These are phyloP conservation scores for Centropristis striata DNA, from an alignment of 2,113 vertebrate species.

Conservation along the genomic window DNA sequence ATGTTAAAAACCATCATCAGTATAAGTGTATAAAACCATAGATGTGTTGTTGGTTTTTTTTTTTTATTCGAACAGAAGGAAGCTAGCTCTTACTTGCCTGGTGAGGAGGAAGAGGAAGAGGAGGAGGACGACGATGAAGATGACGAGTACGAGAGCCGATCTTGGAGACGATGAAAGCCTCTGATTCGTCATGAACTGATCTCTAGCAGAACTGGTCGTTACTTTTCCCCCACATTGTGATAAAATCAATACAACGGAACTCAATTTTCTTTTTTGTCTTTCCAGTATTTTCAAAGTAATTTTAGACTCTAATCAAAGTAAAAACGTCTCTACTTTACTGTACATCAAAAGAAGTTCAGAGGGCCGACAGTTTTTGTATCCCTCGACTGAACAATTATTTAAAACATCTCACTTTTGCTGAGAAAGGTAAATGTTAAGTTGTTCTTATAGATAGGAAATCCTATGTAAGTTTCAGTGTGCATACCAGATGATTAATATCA, in stretches of 20 bases:
- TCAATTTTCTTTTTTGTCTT: conserved; percentile 56
- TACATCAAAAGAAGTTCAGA: conserved; percentile 52
- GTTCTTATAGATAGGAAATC: conserved; percentile 72
- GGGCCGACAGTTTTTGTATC: conserved; percentile 56
- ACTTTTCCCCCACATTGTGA: conserved; percentile 31
- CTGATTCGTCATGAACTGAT: neutral
- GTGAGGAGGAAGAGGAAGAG: conserved; percentile 89
- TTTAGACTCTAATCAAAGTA: conserved; percentile 62
- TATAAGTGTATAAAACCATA: neutral
- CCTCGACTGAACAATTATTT: conserved; percentile 71
- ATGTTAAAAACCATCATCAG: neutral
- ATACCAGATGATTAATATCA: conserved; percentile 81
- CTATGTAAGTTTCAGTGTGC: conserved; percentile 79
- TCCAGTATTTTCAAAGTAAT: conserved; percentile 81
- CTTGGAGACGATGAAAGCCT: conserved; percentile 94
- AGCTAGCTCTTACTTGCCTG: conserved; percentile 90
- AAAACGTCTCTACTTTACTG: conserved; percentile 54
- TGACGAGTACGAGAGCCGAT: conserved; percentile 96
- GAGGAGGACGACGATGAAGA: conserved; percentile 98
- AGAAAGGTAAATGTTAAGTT: conserved; percentile 77
- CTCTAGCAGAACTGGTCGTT: conserved; percentile 18
- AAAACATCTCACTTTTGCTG: conserved; percentile 83
- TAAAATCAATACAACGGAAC: conserved; percentile 43
- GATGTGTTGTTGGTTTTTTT: neutral
- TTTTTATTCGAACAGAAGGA: conserved; percentile 86